A percentile compares a stretch with the other conserved stretches of the same genome.
phyloP scores from a whole-genome alignment of 2,797 vertebrate species.

The Chanos chanos region DNA sequence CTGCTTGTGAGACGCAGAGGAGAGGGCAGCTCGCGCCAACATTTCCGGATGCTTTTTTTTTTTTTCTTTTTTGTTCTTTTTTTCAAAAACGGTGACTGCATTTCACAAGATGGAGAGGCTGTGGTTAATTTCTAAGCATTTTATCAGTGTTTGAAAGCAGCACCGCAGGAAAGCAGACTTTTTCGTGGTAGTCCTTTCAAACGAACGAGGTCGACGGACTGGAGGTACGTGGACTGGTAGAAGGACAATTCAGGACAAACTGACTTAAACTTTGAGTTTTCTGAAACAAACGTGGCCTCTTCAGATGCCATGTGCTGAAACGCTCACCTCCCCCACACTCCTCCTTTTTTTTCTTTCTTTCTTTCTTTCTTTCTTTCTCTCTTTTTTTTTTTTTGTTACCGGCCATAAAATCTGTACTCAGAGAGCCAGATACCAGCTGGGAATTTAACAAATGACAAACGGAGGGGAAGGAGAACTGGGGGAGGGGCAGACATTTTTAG shows the following conservation, averaged over 20 bases:
- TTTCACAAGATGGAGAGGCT: conserved; percentile 48
- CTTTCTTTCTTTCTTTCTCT: conserved; percentile 56
- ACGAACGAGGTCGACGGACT: too few relatives aligned
- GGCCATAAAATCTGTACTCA: conserved; percentile 62
- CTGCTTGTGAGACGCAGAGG: too few relatives aligned
- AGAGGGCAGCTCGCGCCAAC: neutral
- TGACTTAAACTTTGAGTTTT: conserved; percentile 45
- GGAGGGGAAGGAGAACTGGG: neutral
- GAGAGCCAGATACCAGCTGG: conserved; percentile 58
- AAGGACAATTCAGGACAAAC: conserved; percentile 13
- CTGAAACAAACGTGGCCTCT: conserved; percentile 54
- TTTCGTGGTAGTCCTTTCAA: too few relatives aligned
- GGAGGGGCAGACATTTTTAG: conserved; percentile 22
- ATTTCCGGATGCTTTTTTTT: conserved; percentile 5
- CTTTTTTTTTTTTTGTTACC: conserved; percentile 62
- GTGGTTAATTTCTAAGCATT: conserved; percentile 49
- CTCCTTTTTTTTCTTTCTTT: conserved; percentile 29
- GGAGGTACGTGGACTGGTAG: conserved; percentile 19
- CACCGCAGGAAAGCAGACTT: too few relatives aligned
- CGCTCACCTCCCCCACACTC: conserved; percentile 44
- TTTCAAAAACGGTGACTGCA: neutral
- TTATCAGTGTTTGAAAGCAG: too few relatives aligned
- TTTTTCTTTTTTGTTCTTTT: conserved; percentile 12
- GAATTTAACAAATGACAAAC: conserved; percentile 30
- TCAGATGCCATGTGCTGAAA: conserved; percentile 58